These are phyloP conservation scores for Lates japonicus DNA, from an alignment of 2,797 vertebrate species.

Conservation along the genomic window DNA sequence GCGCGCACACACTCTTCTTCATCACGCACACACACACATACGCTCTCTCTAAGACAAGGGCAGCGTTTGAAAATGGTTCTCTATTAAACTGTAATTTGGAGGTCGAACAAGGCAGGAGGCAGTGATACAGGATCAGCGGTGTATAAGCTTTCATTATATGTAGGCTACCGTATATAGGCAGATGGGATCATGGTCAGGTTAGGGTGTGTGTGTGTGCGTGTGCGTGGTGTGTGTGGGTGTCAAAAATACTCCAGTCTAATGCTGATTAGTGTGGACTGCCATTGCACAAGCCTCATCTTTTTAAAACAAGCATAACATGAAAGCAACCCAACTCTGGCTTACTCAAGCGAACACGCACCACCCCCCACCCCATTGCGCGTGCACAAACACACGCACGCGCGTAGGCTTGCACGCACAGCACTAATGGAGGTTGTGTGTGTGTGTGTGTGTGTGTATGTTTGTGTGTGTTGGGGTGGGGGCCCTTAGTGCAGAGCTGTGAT, in stretches of 20 bases:
- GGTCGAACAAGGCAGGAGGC: slow-evolving; percentile 88
- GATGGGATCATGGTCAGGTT: slow-evolving; percentile 85
- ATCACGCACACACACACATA: slow-evolving; percentile 14
- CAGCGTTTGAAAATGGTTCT: slow-evolving; percentile 87
- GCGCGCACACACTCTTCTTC: too few relatives aligned
- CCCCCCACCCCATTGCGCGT: neutral
- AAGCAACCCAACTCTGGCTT: slow-evolving; percentile 78
- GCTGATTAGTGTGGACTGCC: slow-evolving; percentile 83
- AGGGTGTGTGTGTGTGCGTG: slow-evolving; percentile 49
- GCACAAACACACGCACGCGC: slow-evolving; percentile 38
- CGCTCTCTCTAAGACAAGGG: slow-evolving; percentile 68
- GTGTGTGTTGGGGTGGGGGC: slow-evolving; percentile 35
- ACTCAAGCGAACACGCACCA: slow-evolving; percentile 70
- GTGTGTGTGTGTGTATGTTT: slow-evolving; percentile 39
- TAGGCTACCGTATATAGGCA: slow-evolving; percentile 77
- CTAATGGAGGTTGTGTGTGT: slow-evolving; percentile 52
- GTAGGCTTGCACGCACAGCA: slow-evolving; percentile 44
- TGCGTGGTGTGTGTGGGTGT: slow-evolving; percentile 71
- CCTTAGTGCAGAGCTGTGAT: slow-evolving; percentile 77
- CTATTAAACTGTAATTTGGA: slow-evolving; percentile 90
- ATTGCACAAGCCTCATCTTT: slow-evolving; percentile 80
- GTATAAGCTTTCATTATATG: slow-evolving; percentile 87
- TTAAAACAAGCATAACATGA: slow-evolving; percentile 85
- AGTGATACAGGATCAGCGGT: slow-evolving; percentile 88
- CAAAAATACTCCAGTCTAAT: slow-evolving; percentile 81